phyloP scores from a whole-genome alignment of 2,797 vertebrate species.

The Sebastes miniatus region DNA sequence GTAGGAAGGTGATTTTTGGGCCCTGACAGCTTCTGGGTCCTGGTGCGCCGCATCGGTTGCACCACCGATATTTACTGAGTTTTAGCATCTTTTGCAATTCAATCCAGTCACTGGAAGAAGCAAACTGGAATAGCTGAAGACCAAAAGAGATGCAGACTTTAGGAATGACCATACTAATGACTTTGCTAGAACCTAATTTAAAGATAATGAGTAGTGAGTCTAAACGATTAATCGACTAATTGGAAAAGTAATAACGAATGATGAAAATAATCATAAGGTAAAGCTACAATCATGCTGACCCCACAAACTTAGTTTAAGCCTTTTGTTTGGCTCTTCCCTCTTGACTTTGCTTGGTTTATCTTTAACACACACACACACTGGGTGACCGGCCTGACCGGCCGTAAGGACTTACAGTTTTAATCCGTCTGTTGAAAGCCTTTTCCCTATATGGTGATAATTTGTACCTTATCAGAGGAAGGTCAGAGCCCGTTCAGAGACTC shows the following conservation, averaged over 20 bases:
- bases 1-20: no score
- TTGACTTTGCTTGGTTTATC: constrained; percentile 11
- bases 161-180: background rate
- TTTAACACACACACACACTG: constrained; percentile 19
- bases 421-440: constrained; percentile 11
- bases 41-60: no score
- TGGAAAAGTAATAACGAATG: background rate
- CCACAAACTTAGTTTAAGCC: background rate
- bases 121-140: background rate
- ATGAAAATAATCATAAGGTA: background rate
- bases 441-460: constrained; percentile 4
- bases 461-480: constrained; percentile 14
- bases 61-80: no score
- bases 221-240: background rate
- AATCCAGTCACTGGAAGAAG: no score
- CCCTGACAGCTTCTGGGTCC: no score
- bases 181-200: background rate
- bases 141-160: background rate
- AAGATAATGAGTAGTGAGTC: background rate
- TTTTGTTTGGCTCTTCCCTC: background rate
- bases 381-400: constrained; percentile 5
- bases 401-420: constrained; percentile 19
- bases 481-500: background rate
- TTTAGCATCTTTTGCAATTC: no score
- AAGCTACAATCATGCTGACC: constrained; percentile 1